Conservation (phyloP, 2,888 invertebrate species). For the Hirtodrosophila cameraria region DNA sequence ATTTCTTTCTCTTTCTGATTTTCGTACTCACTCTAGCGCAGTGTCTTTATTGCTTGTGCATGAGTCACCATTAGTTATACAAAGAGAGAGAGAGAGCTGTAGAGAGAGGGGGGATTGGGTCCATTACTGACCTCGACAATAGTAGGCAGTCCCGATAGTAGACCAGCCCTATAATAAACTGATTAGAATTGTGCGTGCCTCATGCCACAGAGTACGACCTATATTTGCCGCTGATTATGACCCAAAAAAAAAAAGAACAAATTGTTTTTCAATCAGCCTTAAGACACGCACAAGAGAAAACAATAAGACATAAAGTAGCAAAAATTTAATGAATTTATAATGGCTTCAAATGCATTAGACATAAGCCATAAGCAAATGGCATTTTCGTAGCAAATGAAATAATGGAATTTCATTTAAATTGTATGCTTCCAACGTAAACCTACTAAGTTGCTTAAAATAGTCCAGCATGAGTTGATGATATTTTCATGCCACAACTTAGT, state of each 20-base stretch:
- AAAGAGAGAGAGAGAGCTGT: not conserved
- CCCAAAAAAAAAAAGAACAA: constrained; percentile 49
- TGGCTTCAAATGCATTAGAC: constrained; percentile 11
- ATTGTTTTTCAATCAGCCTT: constrained; percentile 59
- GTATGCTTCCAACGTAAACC: too few species aligned
- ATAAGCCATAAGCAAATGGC: constrained; percentile 1
- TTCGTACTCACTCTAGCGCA: too few species aligned
- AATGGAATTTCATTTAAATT: constrained; percentile 22
- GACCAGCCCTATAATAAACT: constrained; percentile 17
- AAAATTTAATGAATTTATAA: constrained; percentile 38
- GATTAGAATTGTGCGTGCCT: constrained; percentile 65
- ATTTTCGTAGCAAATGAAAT: constrained; percentile 10
- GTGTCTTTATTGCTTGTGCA: constrained; percentile 23
- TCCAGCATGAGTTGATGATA: too few species aligned
- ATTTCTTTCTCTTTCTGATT: constrained; percentile 9
- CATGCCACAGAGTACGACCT: constrained; percentile 14
- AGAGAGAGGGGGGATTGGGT: not conserved
- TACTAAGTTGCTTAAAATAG: not conserved
- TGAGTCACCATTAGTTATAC: constrained; percentile 52
- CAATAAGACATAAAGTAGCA: constrained; percentile 8
- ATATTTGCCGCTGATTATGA: constrained; percentile 53
- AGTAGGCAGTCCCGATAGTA: constrained; percentile 48
- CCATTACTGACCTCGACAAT: constrained; percentile 70
- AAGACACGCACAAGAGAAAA: constrained; percentile 6
- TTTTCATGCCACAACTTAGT: too few species aligned